phyloP scores from a whole-genome alignment of 2,797 vertebrate species.

The Eulemur albifrons region DNA sequence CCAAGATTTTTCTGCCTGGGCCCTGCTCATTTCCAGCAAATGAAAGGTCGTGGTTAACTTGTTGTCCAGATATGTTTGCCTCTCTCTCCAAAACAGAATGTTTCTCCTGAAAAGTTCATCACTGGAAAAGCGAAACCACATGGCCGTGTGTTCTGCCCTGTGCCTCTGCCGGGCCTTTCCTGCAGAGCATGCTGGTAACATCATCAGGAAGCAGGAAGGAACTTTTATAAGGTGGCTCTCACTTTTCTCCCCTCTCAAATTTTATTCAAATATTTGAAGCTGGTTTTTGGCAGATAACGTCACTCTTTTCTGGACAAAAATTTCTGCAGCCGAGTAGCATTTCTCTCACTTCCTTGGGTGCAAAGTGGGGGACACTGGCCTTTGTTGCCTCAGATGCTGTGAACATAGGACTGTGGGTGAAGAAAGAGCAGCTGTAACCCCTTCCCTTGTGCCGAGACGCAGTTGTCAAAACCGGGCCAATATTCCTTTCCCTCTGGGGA shows the following conservation, averaged over 20 bases:
- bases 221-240: background rate
- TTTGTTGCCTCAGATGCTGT: background rate
- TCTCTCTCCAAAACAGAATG: background rate
- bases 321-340: background rate
- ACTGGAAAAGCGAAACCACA: background rate
- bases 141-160: background rate
- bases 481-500: background rate
- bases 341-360: background rate
- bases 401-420: background rate
- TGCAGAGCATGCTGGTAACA: background rate
- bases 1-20: background rate
- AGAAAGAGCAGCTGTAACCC: background rate
- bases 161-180: background rate
- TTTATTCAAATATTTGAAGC: conserved; percentile 17
- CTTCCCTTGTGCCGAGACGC: background rate
- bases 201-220: conserved; percentile 24
- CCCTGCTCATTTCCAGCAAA: background rate
- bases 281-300: background rate
- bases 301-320: background rate
- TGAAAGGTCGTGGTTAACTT: background rate
- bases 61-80: background rate
- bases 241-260: background rate
- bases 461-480: background rate
- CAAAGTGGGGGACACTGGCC: background rate
- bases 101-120: conserved; percentile 7